phyloP scores from a whole-genome alignment of 2,113 vertebrate species.

The Heptranchias perlo region DNA sequence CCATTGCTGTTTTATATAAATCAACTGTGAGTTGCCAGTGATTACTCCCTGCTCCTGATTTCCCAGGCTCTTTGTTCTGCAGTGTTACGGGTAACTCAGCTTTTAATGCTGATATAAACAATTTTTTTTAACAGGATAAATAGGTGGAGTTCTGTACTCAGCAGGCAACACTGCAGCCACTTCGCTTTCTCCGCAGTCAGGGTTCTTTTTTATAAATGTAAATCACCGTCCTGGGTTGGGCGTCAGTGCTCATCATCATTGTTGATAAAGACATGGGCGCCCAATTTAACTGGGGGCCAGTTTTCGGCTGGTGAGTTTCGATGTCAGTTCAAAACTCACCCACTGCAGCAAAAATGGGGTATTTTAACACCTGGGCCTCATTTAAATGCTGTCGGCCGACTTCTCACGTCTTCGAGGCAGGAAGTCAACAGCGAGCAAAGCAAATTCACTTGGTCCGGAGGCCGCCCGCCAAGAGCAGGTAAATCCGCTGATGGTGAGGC shows the following conservation, averaged over 20 bases:
- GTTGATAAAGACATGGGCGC: neutral
- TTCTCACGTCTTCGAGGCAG: neutral
- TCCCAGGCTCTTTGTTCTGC: neutral
- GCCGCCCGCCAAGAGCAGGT: neutral
- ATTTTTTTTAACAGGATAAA: neutral
- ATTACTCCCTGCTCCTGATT: neutral
- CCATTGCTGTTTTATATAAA: neutral
- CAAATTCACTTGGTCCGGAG: neutral
- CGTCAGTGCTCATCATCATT: neutral
- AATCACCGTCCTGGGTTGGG: neutral
- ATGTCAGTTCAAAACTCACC: neutral
- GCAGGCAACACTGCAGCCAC: neutral
- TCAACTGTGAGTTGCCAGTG: neutral
- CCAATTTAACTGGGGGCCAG: too few relatives aligned
- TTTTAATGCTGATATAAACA: neutral
- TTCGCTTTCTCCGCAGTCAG: neutral
- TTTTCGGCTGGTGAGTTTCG: neutral
- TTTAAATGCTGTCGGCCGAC: neutral
- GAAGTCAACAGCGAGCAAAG: too few relatives aligned
- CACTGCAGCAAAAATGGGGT: neutral
- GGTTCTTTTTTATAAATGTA: neutral
- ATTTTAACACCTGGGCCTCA: neutral
- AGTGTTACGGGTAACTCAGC: neutral
- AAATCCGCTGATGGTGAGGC: neutral
- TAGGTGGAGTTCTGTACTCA: neutral